phyloP scores from a whole-genome alignment of 2,113 vertebrate genomes.

The Lepus americanus region DNA sequence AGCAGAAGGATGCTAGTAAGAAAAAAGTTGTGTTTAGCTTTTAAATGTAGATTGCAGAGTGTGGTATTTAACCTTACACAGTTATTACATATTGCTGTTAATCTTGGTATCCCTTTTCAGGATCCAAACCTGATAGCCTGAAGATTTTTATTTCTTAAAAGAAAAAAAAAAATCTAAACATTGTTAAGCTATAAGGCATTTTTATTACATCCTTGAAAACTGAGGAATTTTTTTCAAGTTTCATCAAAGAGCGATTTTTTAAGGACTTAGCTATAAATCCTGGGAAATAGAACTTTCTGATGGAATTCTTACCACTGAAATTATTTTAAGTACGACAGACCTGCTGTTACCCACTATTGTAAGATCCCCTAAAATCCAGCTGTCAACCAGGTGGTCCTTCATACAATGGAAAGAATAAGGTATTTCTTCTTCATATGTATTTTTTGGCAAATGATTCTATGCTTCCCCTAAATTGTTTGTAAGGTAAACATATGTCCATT shows the following conservation, averaged over 20 bases:
- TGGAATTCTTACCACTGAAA: conserved; percentile 83
- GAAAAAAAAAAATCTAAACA: conserved; percentile 81
- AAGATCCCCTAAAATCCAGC: conserved; percentile 76
- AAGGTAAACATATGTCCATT: conserved; percentile 72
- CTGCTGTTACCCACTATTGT: conserved; percentile 78
- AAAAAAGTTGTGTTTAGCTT: conserved; percentile 27
- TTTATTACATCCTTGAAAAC: conserved; percentile 85
- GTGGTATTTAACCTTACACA: conserved; percentile 64
- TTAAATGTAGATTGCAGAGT: conserved; percentile 26
- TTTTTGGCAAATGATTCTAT: conserved; percentile 84
- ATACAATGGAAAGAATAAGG: conserved; percentile 50
- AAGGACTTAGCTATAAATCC: conserved; percentile 86
- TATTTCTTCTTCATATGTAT: conserved; percentile 81
- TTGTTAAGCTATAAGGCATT: conserved; percentile 81
- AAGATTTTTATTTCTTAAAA: conserved; percentile 79
- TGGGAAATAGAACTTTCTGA: conserved; percentile 85
- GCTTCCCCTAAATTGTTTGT: conserved; percentile 76
- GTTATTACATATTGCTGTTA: conserved; percentile 62
- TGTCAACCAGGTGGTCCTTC: conserved; percentile 79
- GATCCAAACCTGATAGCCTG: conserved; percentile 66
- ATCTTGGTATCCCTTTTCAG: conserved; percentile 72
- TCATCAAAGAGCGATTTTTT: conserved; percentile 82
- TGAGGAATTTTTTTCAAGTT: conserved; percentile 79
- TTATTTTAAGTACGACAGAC: conserved; percentile 83
- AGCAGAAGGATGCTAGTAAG: conserved; percentile 31